Evolutionary conservation across 2,888 invertebrate genomes (phyloP).

Genomic region (Lepidocyrtoides sp.): DNA sequence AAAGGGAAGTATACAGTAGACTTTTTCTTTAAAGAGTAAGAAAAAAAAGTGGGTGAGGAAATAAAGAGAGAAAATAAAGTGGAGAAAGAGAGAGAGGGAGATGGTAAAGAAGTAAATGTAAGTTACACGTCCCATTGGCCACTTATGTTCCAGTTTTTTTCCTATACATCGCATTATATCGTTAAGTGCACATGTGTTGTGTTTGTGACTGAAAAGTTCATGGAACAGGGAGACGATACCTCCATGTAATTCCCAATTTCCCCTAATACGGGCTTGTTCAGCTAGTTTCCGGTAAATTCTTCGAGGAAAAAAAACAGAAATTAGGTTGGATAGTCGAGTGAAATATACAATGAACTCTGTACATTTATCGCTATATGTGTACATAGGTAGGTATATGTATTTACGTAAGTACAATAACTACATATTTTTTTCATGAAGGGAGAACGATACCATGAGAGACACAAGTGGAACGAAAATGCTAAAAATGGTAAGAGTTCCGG

Average conservation of each 20-base stretch:
- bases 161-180: constrained; percentile 8
- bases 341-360: not conserved
- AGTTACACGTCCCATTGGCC: constrained; percentile 55
- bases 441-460: not conserved
- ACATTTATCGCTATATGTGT: too few species aligned
- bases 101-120: not conserved
- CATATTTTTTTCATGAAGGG: not conserved
- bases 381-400: too few species aligned
- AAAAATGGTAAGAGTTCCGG: constrained; percentile 21
- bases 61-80: not conserved
- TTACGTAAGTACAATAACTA: not conserved
- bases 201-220: not conserved
- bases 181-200: constrained; percentile 33
- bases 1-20: not conserved
- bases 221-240: not conserved
- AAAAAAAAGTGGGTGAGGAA: not conserved
- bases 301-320: constrained; percentile 23
- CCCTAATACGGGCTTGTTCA: constrained; percentile 17
- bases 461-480: constrained; percentile 28
- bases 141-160: not conserved
- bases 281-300: constrained; percentile 37
- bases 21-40: not conserved
- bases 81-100: not conserved
- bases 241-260: constrained; percentile 15
- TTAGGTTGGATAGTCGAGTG: constrained; percentile 19